A percentile compares a stretch with the other conserved stretches of the same genome.
Evolutionary conservation across 2,113 vertebrate species (phyloP).

Genomic region (Fulmarus glacialis): DNA sequence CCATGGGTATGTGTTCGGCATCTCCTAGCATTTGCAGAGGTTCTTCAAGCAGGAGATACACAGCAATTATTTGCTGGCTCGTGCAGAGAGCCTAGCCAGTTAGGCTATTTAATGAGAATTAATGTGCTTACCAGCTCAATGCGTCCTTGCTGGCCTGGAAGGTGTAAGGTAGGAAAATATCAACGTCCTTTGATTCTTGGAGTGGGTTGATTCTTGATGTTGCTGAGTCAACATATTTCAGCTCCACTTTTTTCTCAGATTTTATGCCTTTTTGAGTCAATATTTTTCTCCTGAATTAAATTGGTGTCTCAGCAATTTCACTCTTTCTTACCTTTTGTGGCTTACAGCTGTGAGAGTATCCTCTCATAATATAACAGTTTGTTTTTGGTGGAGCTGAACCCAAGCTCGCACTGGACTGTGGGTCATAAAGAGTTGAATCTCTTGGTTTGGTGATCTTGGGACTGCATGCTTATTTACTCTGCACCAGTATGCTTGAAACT

Average conservation of each 20-base stretch:
- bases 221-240: neutral
- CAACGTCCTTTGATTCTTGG: neutral
- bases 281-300: neutral
- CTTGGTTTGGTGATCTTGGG: neutral
- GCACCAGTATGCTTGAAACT: neutral
- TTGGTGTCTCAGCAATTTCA: neutral
- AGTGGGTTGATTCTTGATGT: neutral
- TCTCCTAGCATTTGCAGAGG: neutral
- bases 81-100: neutral
- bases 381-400: neutral
- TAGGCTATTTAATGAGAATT: neutral
- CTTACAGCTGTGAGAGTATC: neutral
- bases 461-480: neutral
- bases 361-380: neutral
- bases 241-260: neutral
- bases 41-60: neutral
- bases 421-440: neutral
- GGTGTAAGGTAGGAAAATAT: neutral
- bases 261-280: neutral
- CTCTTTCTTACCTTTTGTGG: neutral
- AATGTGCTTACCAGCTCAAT: neutral
- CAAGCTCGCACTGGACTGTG: neutral
- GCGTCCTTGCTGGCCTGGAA: neutral
- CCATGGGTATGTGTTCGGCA: fast-evolving
- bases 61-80: neutral